Evolutionary conservation across 2,797 vertebrate genomes (phyloP), one percentile per base, ranked within the genome.

Genomic region (Falco biarmicus): DNA sequence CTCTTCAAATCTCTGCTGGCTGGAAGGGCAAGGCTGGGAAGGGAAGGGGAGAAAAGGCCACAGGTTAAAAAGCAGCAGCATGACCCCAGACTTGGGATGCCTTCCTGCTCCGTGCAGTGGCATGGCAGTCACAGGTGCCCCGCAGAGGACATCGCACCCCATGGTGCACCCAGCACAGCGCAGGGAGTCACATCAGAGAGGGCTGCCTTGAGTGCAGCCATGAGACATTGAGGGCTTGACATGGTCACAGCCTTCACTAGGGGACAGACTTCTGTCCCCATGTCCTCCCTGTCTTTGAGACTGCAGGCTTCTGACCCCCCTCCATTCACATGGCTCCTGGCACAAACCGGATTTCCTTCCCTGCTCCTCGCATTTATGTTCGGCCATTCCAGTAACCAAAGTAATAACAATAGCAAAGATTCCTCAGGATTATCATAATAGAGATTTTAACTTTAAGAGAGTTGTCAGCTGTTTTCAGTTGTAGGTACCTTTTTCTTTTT

Each of bases 401-500:
- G 43, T 8, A 83, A 37, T 50, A 90, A 66, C 28, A 63, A 41
- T 3, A 59, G 61, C 43, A 84, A 69, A 66, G 50, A 63, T 78
- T 84, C 70, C 47, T 87, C 45, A 6, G 34, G 25, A 60, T 57
- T 79, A 41, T 47, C 59, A 53, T 78, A 78, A 60, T 5, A 47
- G 29, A 89, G 31, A 43, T 63, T 93, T 84, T 80, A 74, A 51
- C 78, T 93, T 92, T 54, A 63, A 51, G 75, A 56, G 34, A 61
- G 14, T 59, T 90, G 47, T 47, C 92, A 95, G 43, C 78, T 94
- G 45, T 45, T 45, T 18, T 45, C 45, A 45, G 45, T 19, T 45
- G 45, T 45, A n/a, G 56, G 54, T 73, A 29, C 32, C 28, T 88
- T 89, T 73, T 41, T 61, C 63, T 93, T 87, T 93, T 88, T 74